phyloP scores from a whole-genome alignment of 2,888 invertebrate species.

The Dorcus parallelipipedus region DNA sequence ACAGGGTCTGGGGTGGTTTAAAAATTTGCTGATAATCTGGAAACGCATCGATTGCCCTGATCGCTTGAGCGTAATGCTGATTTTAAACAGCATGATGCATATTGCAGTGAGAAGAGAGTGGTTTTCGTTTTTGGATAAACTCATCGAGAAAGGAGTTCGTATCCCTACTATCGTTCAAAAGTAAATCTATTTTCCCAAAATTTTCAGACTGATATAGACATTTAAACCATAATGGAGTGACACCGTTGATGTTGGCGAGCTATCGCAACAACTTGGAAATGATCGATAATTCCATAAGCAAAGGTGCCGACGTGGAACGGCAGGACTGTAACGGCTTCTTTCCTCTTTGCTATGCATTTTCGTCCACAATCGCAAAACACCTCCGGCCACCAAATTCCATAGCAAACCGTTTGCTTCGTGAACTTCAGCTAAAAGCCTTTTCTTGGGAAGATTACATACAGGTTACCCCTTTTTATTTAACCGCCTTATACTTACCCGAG shows the following conservation, averaged over 20 bases:
- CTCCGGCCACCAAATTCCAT: conserved; percentile 33
- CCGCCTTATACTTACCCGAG: not conserved
- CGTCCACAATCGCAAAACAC: conserved; percentile 39
- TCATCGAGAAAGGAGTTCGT: conserved; percentile 36
- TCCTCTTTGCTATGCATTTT: conserved; percentile 42
- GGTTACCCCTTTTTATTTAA: conserved; percentile 22
- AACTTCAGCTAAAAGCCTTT: conserved; percentile 30
- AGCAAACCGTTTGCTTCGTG: conserved; percentile 34
- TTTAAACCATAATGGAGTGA: conserved; percentile 42
- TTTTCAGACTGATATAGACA: conserved; percentile 36
- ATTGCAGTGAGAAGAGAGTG: conserved; percentile 46
- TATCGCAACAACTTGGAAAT: conserved; percentile 39
- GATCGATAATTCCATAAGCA: conserved; percentile 35
- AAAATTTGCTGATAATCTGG: too few species aligned
- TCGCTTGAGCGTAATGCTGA: too few species aligned
- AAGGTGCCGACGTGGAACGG: conserved; percentile 37
- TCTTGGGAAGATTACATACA: conserved; percentile 37
- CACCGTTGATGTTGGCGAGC: conserved; percentile 46
- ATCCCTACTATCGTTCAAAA: not conserved
- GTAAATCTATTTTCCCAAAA: not conserved
- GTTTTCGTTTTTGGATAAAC: conserved; percentile 38
- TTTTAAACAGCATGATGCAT: conserved; percentile 41
- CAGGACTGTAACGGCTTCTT: conserved; percentile 44
- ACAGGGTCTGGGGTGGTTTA: too few species aligned
- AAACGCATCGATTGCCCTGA: too few species aligned